Percentiles rank a stretch among this genome's conserved stretches.
Evolutionary conservation across 2,113 vertebrate species (phyloP).

Genomic region (Nycticebus coucang): DNA sequence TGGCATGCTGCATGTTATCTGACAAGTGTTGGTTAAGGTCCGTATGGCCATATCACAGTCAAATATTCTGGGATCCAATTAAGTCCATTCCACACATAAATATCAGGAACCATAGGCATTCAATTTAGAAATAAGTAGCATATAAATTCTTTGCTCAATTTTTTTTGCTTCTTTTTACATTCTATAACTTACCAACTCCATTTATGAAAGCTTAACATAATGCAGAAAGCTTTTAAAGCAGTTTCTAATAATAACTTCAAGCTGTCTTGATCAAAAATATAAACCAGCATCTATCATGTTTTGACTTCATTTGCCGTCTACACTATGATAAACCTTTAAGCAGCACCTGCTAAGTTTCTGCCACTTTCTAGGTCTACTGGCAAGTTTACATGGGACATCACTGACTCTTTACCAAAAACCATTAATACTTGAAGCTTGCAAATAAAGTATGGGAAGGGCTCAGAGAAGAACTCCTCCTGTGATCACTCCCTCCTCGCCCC

Average conservation of each 20-base stretch:
- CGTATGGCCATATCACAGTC: not conserved
- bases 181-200: not conserved
- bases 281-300: not conserved
- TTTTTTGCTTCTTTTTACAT: constrained; percentile 7
- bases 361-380: not conserved
- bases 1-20: not conserved
- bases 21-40: not conserved
- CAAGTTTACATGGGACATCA: not conserved
- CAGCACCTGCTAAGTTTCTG: not conserved
- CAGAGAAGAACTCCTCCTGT: no score
- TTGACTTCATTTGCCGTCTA: not conserved
- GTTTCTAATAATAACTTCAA: not conserved
- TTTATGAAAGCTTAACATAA: constrained; percentile 16
- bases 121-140: not conserved
- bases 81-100: not conserved
- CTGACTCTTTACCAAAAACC: not conserved
- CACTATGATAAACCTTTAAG: not conserved
- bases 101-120: not conserved
- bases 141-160: not conserved
- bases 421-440: not conserved
- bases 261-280: not conserved
- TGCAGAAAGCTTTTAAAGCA: constrained; percentile 6
- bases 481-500: no score
- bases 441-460: not conserved
- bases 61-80: not conserved